phyloP scores from a whole-genome alignment of 2,113 vertebrate genomes.

The Elgaria multicarinata region DNA sequence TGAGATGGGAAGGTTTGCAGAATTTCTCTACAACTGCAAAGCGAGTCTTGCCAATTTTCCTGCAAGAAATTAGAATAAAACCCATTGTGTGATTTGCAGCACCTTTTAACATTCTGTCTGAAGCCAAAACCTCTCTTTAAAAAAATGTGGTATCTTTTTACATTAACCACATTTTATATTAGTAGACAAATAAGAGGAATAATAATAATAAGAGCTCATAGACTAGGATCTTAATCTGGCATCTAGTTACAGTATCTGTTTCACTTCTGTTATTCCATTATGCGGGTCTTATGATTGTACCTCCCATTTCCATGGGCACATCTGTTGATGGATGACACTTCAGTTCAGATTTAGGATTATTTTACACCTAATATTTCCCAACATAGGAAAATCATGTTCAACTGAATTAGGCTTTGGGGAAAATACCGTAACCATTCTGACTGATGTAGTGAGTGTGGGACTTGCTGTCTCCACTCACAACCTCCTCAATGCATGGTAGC shows the following conservation, averaged over 20 bases:
- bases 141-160: neutral
- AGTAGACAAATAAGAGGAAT: no score
- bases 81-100: accelerated
- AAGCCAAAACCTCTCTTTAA: neutral
- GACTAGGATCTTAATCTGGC: neutral
- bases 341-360: neutral
- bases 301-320: neutral
- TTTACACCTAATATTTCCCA: neutral
- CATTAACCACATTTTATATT: neutral
- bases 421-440: no score
- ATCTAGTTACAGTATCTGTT: neutral
- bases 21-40: constrained; percentile 10
- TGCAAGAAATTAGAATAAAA: neutral
- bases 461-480: no score
- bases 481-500: no score
- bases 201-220: no score
- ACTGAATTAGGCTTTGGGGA: neutral
- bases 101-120: neutral
- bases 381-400: neutral
- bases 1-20: constrained; percentile 14
- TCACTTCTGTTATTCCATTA: neutral
- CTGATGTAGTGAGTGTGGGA: no score
- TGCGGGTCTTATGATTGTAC: neutral
- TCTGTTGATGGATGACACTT: neutral
- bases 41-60: neutral